Evolutionary conservation across 2,113 vertebrate genomes (phyloP).

Genomic region (Sigmodon hispidus): DNA sequence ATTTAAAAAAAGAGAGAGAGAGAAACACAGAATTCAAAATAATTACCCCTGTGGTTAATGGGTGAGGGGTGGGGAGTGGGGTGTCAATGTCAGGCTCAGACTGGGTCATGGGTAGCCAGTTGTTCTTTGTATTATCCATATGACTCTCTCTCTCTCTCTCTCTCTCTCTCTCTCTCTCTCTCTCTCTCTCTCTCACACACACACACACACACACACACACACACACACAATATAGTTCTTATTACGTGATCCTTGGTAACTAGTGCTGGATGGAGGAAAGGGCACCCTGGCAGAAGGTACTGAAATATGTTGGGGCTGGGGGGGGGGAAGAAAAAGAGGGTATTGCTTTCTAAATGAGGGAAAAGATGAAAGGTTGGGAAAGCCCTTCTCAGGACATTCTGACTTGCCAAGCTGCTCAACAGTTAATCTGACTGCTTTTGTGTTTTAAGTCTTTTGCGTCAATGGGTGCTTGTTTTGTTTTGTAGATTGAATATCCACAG

Average conservation of each 20-base stretch:
- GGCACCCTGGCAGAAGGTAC: not conserved
- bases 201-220: not conserved
- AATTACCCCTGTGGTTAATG: not conserved
- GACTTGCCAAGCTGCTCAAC: not conserved
- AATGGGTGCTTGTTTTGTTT: not conserved
- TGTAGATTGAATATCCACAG: not conserved
- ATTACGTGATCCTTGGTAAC: not conserved
- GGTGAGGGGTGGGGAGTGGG: not conserved
- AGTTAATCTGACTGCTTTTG: not conserved
- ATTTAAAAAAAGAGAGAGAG: not conserved
- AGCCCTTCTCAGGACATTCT: not conserved
- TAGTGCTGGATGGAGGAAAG: not conserved
- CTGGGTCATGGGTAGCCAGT: too few species aligned
- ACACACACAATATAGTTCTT: not conserved
- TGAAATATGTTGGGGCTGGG: not conserved
- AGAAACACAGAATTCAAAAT: not conserved
- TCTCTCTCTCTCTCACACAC: too few species aligned
- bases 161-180: too few species aligned
- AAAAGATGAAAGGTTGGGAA: not conserved
- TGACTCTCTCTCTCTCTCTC: too few species aligned
- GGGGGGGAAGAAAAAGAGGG: not conserved
- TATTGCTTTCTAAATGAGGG: not conserved
- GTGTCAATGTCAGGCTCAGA: too few species aligned
- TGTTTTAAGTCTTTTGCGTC: not conserved
- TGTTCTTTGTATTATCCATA: not conserved